phyloP scores from a whole-genome alignment of 2,113 vertebrate genomes.

The Pomatostomus ruficeps region DNA sequence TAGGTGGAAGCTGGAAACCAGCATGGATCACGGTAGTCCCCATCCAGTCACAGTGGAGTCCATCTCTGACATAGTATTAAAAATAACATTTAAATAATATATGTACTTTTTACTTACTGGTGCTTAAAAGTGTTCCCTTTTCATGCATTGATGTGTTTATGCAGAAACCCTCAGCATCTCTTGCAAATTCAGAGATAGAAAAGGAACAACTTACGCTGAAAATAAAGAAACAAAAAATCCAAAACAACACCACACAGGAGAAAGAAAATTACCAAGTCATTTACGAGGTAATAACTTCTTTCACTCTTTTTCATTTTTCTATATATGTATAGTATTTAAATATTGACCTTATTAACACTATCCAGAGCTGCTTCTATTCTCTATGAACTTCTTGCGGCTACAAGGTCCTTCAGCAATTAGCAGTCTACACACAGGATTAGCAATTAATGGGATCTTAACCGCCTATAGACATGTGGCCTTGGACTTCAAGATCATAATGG shows the following conservation, averaged over 20 bases:
- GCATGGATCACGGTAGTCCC: accelerated
- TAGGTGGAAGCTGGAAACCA: not conserved
- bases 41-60: not conserved
- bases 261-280: not conserved
- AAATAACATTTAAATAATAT: not conserved
- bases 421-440: not conserved
- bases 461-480: accelerated
- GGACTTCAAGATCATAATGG: not conserved
- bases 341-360: not conserved
- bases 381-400: no score
- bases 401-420: not conserved
- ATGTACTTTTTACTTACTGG: not conserved
- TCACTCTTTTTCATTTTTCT: not conserved
- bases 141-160: not conserved
- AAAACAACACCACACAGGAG: not conserved
- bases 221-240: not conserved
- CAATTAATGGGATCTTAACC: not conserved
- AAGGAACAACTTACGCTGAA: not conserved
- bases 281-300: not conserved
- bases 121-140: not conserved
- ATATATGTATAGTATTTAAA: not conserved
- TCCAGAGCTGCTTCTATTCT: not conserved
- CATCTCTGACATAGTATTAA: not conserved
- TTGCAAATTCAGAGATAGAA: not conserved
- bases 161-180: not conserved